Evolutionary conservation across 1,140 invertebrate genomes (phyloP).

Genomic region (Macrotrachela quadricornifera): DNA sequence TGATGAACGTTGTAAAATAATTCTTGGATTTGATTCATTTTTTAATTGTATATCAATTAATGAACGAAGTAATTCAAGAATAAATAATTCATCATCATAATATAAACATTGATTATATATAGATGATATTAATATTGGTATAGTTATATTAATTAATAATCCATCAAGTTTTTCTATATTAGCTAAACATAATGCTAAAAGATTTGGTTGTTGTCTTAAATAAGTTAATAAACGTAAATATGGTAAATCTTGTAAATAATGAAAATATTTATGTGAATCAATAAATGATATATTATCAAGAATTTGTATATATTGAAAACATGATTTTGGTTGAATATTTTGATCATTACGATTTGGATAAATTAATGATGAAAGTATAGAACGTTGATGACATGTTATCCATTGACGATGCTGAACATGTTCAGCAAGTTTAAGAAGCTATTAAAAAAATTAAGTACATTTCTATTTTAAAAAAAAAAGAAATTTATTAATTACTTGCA

Average conservation of each 20-base stretch:
- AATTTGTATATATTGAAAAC: no score
- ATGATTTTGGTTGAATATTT: conserved; percentile 2
- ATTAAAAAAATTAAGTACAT: not conserved
- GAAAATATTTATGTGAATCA: conserved; percentile 4
- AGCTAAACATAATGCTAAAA: conserved; percentile 54
- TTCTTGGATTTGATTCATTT: conserved; percentile 31
- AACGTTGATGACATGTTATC: not conserved
- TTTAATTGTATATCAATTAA: conserved; percentile 58
- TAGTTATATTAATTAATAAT: conserved; percentile 19
- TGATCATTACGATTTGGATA: not conserved
- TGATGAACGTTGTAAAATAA: conserved; percentile 27
- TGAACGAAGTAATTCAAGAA: conserved; percentile 52
- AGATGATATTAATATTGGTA: conserved; percentile 47
- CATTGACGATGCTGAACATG: conserved; percentile 2
- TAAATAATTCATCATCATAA: conserved; percentile 54
- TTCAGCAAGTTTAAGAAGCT: conserved; percentile 5
- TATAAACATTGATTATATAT: conserved; percentile 59
- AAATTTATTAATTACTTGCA: not conserved
- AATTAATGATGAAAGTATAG: not conserved
- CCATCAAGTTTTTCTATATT: conserved; percentile 44
- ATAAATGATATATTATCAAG: conserved; percentile 1
- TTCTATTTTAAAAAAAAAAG: not conserved
- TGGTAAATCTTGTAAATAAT: conserved; percentile 42
- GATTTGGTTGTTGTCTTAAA: conserved; percentile 51
- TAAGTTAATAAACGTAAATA: conserved; percentile 53